Conservation (phyloP, 2,113 vertebrate genomes). For the Lophius piscatorius region DNA sequence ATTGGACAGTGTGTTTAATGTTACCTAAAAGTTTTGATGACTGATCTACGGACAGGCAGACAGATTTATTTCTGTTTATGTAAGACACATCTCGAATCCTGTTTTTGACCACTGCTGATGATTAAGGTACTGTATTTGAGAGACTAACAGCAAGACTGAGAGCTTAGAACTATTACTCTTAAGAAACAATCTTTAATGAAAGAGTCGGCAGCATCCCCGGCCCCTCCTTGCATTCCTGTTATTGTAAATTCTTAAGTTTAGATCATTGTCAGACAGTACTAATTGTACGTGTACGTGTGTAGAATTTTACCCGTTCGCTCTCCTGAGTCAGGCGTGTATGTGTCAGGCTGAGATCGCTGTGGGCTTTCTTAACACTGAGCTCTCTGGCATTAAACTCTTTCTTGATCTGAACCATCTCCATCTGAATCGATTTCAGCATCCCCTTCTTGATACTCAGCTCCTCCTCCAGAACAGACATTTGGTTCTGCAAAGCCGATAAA, state of each 20-base stretch:
- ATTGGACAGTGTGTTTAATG: no score
- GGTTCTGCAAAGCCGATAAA: slow-evolving; percentile 50
- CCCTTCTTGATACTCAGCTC: slow-evolving; percentile 67
- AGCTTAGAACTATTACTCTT: neutral
- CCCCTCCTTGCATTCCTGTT: no score
- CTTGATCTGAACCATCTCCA: slow-evolving; percentile 58
- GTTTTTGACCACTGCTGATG: neutral
- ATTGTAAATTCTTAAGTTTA: no score
- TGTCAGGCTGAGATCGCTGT: slow-evolving; percentile 64
- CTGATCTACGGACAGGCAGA: no score
- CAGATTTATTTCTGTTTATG: no score
- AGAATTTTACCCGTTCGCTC: slow-evolving; percentile 69
- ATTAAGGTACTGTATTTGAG: neutral
- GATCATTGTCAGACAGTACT: no score
- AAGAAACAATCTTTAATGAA: neutral
- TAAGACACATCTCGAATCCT: no score
- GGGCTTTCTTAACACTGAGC: slow-evolving; percentile 60
- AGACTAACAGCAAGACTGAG: slow-evolving; percentile 9
- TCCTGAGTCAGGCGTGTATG: slow-evolving; percentile 72
- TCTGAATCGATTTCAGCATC: slow-evolving; percentile 58
- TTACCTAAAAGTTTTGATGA: no score
- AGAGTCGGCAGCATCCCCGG: neutral
- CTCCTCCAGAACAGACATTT: slow-evolving; percentile 67
- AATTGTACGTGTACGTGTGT: neutral
- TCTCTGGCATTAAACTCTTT: slow-evolving; percentile 71